Base-by-base conservation (phyloP, 2,888 invertebrate genomes). In the Erpobdella octoculata region DNA sequence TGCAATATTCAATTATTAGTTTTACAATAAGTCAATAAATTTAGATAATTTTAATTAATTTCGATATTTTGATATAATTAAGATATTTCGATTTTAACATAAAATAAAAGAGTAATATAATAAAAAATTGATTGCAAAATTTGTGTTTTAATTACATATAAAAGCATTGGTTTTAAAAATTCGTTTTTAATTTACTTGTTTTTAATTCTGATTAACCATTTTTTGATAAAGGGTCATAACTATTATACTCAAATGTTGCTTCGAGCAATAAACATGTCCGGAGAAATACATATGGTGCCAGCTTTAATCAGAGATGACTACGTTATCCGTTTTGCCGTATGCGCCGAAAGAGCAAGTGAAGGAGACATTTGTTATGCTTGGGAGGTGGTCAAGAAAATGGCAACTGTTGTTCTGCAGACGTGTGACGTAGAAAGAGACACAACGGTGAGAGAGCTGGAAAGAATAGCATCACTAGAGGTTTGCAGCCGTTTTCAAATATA, bases 271-370 rank as follows among this genome's bases (percentile, higher is more conserved):
- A 97, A 97, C 81, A 94, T 91, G 73, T 93, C 94, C 4, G 96
- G 72, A 33, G 91, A 91, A 82, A 85, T 97, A 74, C 96, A 97
- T 83, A 96, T 97, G 95, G 95, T 95, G 15, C 95, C 95, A 0
- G 92, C 95, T 0, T 89, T 88, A 61, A 89, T 94, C 28, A 90
- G 91, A 79, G 93, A 93, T 66, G 89, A 89, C 78, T 95, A 76
- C 71, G 74, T 76, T 68, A 76, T 76, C 67, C 53, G 95, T 21
- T 97, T 97, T 85, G 95, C 94, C 80, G 91, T 94, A 0, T 92
- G 93, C 59, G 89, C 93, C 2, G 92, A 93, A 82, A 89, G 92
- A 81, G 92, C 95, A 9, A 89, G 88, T 0, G 89, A 91, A 64
- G 89, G 87, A 59, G 89, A 92, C 79, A 88, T 92, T 64, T 75